These are phyloP conservation scores for Cyanoramphus novaezelandiae DNA, from an alignment of 2,113 vertebrate species.

Conservation along the genomic window DNA sequence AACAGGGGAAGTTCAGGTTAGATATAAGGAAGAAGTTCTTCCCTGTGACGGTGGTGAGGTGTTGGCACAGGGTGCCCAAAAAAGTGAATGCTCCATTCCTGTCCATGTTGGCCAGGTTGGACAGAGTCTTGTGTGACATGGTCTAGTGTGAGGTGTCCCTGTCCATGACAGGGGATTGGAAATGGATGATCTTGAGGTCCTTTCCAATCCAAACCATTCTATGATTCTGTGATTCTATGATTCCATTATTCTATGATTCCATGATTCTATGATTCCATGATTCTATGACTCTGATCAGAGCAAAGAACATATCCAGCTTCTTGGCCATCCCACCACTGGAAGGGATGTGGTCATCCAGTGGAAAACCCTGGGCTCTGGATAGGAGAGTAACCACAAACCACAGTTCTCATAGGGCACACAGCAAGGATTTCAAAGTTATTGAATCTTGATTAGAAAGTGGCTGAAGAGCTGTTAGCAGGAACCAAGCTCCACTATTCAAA, in stretches of 20 bases:
- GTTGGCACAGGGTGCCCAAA: too few relatives aligned
- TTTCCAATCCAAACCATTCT: background rate
- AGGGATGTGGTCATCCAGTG: background rate
- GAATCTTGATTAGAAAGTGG: background rate
- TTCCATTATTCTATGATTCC: background rate
- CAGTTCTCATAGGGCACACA: background rate
- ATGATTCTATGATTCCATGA: background rate
- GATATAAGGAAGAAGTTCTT: background rate
- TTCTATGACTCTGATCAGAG: background rate
- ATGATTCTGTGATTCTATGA: background rate
- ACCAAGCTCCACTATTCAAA: background rate
- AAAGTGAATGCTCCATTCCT: background rate
- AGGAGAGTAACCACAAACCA: background rate
- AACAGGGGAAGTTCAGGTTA: background rate
- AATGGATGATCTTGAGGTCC: background rate
- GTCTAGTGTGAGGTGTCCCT: background rate
- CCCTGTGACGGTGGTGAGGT: too few relatives aligned
- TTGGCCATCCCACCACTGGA: background rate
- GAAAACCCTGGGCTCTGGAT: background rate
- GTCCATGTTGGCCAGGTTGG: background rate
- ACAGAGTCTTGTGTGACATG: background rate
- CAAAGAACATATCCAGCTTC: background rate
- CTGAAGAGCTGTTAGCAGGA: background rate
- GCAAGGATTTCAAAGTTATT: background rate
- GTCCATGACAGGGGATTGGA: background rate